A percentile compares a stretch with the other conserved stretches of the same genome.
phyloP scores from a whole-genome alignment of 1,140 invertebrate species.

The Macrosteles quadrilineatus region DNA sequence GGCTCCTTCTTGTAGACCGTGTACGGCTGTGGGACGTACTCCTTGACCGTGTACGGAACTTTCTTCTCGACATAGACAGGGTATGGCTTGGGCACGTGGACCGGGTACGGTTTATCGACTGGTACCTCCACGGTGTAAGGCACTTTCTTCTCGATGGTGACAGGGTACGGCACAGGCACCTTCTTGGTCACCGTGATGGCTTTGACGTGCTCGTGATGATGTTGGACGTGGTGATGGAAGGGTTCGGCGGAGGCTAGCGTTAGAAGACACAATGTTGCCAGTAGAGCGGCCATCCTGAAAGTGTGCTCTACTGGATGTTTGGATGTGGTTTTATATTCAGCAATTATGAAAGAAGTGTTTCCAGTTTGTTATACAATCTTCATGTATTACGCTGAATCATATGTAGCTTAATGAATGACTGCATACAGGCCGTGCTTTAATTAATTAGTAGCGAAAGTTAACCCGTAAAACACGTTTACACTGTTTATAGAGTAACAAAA shows the following conservation, averaged over 20 bases:
- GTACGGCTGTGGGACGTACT: conserved; percentile 66
- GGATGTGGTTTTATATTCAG: too few relatives aligned
- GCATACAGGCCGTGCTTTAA: too few relatives aligned
- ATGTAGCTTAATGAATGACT: too few relatives aligned
- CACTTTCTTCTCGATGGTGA: conserved; percentile 51
- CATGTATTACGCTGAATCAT: too few relatives aligned
- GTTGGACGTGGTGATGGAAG: background rate
- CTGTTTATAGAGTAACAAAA: too few relatives aligned
- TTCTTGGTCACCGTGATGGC: conserved; percentile 31
- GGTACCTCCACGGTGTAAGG: conserved; percentile 20
- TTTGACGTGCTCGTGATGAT: conserved; percentile 22
- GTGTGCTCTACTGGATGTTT: background rate
- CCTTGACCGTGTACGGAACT: conserved; percentile 62
- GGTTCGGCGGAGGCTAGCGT: background rate
- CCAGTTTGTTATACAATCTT: too few relatives aligned
- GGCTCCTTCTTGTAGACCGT: conserved; percentile 42
- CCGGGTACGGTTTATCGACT: conserved; percentile 47
- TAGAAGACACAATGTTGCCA: background rate
- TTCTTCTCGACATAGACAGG: conserved; percentile 64
- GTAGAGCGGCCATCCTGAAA: background rate
- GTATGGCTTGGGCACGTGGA: conserved; percentile 59
- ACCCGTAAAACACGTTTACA: too few relatives aligned
- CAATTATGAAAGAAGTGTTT: too few relatives aligned
- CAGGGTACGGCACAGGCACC: conserved; percentile 38
- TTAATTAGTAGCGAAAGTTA: too few relatives aligned